Evolutionary conservation across 2,113 vertebrate genomes (phyloP).

Genomic region (Canis aureus): DNA sequence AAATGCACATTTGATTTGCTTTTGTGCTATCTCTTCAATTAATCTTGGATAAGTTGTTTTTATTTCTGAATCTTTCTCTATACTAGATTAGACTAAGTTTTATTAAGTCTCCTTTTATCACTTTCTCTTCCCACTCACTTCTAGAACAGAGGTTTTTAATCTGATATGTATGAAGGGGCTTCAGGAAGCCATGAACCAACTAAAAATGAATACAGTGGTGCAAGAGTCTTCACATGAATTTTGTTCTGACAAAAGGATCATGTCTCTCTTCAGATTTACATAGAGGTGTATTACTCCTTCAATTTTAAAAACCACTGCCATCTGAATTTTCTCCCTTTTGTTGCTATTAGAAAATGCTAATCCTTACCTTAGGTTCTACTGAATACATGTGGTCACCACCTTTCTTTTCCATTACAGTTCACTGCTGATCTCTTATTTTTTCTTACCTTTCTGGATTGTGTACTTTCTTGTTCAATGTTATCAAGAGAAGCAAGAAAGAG

Average conservation of each 20-base stretch:
- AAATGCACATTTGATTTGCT: background rate
- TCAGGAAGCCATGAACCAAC: background rate
- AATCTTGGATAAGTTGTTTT: background rate
- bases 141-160: background rate
- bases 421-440: background rate
- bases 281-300: background rate
- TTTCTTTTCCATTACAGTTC: background rate
- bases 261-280: background rate
- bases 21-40: background rate
- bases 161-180: background rate
- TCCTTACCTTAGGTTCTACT: background rate
- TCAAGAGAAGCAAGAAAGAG: background rate
- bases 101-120: background rate
- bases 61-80: background rate
- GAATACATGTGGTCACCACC: background rate
- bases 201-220: background rate
- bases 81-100: background rate
- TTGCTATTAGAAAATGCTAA: background rate
- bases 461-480: background rate
- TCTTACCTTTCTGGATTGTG: constrained; percentile 5
- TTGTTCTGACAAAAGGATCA: background rate
- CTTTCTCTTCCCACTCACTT: background rate
- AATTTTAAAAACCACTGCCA: background rate
- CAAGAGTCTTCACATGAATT: background rate
- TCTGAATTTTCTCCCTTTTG: background rate